Evolutionary conservation across 1,140 invertebrate genomes (phyloP).

Genomic region (Ridgeia piscesae): DNA sequence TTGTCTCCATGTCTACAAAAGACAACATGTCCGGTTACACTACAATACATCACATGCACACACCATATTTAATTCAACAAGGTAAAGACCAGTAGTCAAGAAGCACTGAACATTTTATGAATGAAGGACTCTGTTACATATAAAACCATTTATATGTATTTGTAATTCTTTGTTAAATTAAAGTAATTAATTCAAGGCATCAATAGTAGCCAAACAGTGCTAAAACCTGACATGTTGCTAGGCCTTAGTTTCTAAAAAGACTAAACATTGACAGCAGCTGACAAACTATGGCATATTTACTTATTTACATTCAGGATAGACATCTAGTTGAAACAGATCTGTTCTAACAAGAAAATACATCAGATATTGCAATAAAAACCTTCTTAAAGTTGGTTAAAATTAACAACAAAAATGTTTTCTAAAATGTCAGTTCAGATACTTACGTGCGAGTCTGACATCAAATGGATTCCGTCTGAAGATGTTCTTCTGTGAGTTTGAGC

Average conservation of each 20-base stretch:
- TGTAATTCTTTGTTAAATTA: too few relatives aligned
- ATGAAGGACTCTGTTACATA: too few relatives aligned
- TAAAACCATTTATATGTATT: too few relatives aligned
- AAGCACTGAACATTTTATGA: too few relatives aligned
- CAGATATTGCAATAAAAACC: neutral
- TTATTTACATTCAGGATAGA: neutral
- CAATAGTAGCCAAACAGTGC: neutral
- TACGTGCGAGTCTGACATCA: constrained; percentile 64
- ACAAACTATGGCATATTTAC: neutral
- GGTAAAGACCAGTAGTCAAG: too few relatives aligned
- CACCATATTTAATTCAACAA: too few relatives aligned
- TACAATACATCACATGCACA: neutral
- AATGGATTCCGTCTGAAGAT: constrained; percentile 73
- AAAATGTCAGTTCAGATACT: constrained; percentile 45
- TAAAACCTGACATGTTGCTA: neutral
- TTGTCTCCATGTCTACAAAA: constrained; percentile 70
- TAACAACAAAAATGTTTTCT: neutral
- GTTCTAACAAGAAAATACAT: neutral
- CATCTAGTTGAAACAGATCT: neutral
- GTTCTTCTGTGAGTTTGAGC: constrained; percentile 73
- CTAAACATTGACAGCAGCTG: neutral
- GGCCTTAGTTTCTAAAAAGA: neutral
- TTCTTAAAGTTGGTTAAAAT: neutral
- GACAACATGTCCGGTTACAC: constrained; percentile 33
- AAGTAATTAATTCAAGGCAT: too few relatives aligned